Percentiles rank a stretch among this genome's conserved stretches.
These are phyloP conservation scores for Gadus chalcogrammus DNA, from an alignment of 2,113 vertebrate species.

Conservation along the genomic window DNA sequence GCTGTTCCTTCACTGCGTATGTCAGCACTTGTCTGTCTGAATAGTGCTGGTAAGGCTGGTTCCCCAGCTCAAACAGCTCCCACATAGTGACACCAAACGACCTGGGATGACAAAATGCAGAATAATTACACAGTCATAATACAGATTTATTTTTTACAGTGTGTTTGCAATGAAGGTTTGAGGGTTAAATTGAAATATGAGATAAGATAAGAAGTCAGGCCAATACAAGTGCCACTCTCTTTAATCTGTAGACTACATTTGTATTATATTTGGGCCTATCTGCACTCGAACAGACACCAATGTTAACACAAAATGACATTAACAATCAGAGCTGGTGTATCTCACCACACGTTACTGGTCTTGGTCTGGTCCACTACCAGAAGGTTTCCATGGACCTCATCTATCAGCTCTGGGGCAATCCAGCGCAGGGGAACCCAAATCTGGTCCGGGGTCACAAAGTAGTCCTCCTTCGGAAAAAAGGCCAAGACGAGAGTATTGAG, in stretches of 20 bases:
- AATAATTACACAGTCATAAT: no score
- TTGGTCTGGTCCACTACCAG: slow-evolving; percentile 94
- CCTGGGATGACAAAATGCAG: slow-evolving; percentile 66
- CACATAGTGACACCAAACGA: slow-evolving; percentile 92
- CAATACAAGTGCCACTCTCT: no score
- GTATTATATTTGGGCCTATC: no score
- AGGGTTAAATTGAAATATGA: background rate
- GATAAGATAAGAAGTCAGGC: no score
- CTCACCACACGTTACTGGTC: slow-evolving; percentile 95
- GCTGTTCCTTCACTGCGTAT: slow-evolving; percentile 93
- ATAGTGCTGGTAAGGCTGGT: slow-evolving; percentile 89
- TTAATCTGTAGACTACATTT: no score
- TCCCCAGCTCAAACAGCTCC: slow-evolving; percentile 94
- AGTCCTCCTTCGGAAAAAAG: slow-evolving; percentile 83
- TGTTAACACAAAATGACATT: no score
- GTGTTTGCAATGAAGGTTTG: no score
- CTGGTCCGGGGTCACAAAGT: slow-evolving; percentile 94
- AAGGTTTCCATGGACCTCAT: slow-evolving; percentile 94
- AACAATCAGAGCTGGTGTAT: background rate
- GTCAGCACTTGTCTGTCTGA: slow-evolving; percentile 94
- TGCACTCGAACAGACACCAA: no score
- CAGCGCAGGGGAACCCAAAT: slow-evolving; percentile 97
- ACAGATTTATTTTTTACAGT: no score
- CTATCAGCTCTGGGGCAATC: slow-evolving; percentile 96
- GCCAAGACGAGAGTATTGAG: background rate